These are phyloP conservation scores for Petrophora chlorosata DNA, from an alignment of 2,888 invertebrate genomes.

Conservation along the genomic window DNA sequence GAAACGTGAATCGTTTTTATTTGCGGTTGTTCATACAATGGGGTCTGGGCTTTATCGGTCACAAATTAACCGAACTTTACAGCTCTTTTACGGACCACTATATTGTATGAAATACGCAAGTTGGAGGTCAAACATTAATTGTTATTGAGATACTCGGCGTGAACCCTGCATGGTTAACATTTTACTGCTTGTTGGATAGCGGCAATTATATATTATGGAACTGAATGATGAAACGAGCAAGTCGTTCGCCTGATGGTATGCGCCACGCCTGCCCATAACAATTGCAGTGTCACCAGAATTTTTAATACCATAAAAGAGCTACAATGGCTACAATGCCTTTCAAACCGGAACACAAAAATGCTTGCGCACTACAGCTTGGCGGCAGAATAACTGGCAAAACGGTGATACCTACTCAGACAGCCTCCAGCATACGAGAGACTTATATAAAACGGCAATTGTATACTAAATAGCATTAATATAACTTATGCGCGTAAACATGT, in stretches of 20 bases:
- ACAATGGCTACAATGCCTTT: too few relatives aligned
- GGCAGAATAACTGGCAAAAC: too few relatives aligned
- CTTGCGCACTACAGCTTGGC: too few relatives aligned
- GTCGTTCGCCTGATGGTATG: too few relatives aligned
- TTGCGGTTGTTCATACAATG: conserved; percentile 36
- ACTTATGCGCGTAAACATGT: not conserved
- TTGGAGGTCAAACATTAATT: conserved; percentile 32
- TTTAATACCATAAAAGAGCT: too few relatives aligned
- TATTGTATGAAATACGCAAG: conserved; percentile 35
- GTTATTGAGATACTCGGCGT: conserved; percentile 11
- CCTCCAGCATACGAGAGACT: too few relatives aligned
- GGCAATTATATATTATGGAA: not conserved
- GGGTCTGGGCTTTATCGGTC: conserved; percentile 43
- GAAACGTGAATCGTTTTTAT: conserved; percentile 36
- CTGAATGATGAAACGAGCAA: too few relatives aligned
- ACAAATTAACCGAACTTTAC: conserved; percentile 51
- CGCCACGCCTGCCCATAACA: too few relatives aligned
- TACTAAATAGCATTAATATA: conserved; percentile 1
- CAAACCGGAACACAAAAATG: too few relatives aligned
- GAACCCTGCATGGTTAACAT: conserved; percentile 6
- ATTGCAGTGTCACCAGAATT: too few relatives aligned
- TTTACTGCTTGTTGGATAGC: conserved; percentile 6
- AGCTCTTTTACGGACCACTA: conserved; percentile 44
- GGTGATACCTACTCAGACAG: too few relatives aligned
- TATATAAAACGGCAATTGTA: too few relatives aligned